Percentiles rank a stretch among this genome's conserved stretches.
These are phyloP conservation scores for Dysdera silvatica DNA, from an alignment of 1,140 invertebrate species.

Conservation along the genomic window DNA sequence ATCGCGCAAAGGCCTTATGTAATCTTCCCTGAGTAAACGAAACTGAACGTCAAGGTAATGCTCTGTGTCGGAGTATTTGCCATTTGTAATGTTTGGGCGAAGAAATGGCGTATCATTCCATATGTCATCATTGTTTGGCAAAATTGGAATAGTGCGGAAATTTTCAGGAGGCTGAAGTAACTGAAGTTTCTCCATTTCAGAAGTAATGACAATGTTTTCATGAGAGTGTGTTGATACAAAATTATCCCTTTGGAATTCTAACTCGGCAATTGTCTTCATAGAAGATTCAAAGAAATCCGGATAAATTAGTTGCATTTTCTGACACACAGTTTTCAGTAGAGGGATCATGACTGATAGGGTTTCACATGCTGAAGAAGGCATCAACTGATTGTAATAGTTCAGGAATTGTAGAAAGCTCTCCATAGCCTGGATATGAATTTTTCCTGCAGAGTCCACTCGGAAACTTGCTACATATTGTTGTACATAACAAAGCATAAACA, in stretches of 20 bases:
- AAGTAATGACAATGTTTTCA: neutral
- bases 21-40: slow-evolving; percentile 63
- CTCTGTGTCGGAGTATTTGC: slow-evolving; percentile 52
- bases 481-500: neutral
- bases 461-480: neutral
- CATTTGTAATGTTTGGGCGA: slow-evolving; percentile 39
- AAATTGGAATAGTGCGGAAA: slow-evolving; percentile 15
- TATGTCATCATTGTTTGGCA: slow-evolving; percentile 5
- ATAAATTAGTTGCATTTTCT: neutral
- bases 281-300: neutral
- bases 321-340: neutral
- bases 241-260: neutral
- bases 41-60: slow-evolving; percentile 73
- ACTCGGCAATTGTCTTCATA: neutral
- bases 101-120: slow-evolving; percentile 36
- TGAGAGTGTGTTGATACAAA: neutral
- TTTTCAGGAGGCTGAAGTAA: neutral
- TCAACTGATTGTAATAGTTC: neutral
- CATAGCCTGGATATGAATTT: neutral
- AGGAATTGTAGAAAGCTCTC: neutral
- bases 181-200: neutral
- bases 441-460: neutral
- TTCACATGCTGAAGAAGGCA: neutral
- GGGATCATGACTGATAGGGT: neutral
- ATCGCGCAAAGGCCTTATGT: slow-evolving; percentile 42